A percentile compares a stretch with the other conserved stretches of the same genome.
These are phyloP conservation scores for Rallus limicola DNA, from an alignment of 2,113 vertebrate species.

Conservation along the genomic window DNA sequence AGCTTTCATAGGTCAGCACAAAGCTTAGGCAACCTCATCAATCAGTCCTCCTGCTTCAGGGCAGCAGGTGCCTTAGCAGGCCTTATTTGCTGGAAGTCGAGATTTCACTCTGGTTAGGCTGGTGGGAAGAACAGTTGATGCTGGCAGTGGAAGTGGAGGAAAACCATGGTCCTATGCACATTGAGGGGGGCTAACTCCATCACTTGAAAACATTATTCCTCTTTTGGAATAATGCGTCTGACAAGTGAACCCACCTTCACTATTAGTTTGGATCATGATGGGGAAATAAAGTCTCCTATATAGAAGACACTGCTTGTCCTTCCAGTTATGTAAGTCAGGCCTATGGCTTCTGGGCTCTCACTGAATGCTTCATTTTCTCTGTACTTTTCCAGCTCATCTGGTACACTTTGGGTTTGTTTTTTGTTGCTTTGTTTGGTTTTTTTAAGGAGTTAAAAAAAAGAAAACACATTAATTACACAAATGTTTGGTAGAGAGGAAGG, in stretches of 20 bases:
- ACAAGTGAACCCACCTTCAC: background rate
- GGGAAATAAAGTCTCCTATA: background rate
- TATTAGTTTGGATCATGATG: background rate
- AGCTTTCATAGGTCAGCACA: background rate
- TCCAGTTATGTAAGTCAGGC: background rate
- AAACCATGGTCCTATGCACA: background rate
- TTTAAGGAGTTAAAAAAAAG: background rate
- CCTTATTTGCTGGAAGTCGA: background rate
- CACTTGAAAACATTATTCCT: background rate
- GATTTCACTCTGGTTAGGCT: background rate
- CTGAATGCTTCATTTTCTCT: background rate
- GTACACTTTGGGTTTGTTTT: background rate
- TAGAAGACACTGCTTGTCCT: background rate
- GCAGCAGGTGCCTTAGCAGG: background rate
- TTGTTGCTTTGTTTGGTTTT: background rate
- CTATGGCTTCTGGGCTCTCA: background rate
- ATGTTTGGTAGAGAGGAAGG: background rate
- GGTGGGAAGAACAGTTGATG: background rate
- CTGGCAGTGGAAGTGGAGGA: background rate
- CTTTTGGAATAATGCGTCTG: background rate
- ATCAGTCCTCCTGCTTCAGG: background rate
- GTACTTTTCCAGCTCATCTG: slow-evolving; percentile 48
- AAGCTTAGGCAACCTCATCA: background rate
- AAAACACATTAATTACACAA: slow-evolving; percentile 30
- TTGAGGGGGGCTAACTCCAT: background rate